Evolutionary conservation across 2,888 invertebrate genomes (phyloP), one percentile per base, ranked within the genome.

Genomic region (Torymus tubicola): DNA sequence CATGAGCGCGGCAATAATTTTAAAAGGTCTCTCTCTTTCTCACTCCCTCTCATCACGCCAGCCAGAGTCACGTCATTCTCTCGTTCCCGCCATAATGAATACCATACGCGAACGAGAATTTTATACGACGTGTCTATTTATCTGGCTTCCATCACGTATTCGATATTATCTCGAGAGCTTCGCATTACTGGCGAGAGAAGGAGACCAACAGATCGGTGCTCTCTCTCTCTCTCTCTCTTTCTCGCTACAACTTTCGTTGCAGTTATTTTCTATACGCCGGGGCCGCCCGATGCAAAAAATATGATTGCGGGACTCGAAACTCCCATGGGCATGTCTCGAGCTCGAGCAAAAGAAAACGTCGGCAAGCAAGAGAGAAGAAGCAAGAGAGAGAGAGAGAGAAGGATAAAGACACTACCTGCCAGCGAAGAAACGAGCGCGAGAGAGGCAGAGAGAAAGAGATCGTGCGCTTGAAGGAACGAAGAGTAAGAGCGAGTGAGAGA

Each of bases 201-300:
- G 42, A 42, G 63, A 80, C 31, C 21, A 24, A 24, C 50, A 31
- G 57, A 58, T 42, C 14, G 57, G 57, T 11, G 57, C n/a, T 58
- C 55, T 60, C 14, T 57, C 14, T 5, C 10, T 58, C 58, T n/a
- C n/a, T 58, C 21, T 61, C 31, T n/a, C n/a, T 58, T 14, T 61
- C 31, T 73, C 79, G 74, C 72, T 76, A 75, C 80, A 80, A 81
- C 78, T 85, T 84, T 83, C 83, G 68, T 81, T 78, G 82, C 82
- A 81, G 82, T 87, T 86, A 86, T 87, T 86, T 86, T 85, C 86
- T 84, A 77, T 76, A 76, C 53, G 68, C 24, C 18, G 57, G 5
- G 16, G 82, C 78, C 64, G 12, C 52, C 50, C 85, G 82, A 84
- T 86, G 86, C 85, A 81, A 87, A 89, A 89, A 88, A 87, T 88